These are phyloP conservation scores for Teleogryllus occipitalis DNA, from an alignment of 1,140 invertebrate genomes.

Conservation along the genomic window DNA sequence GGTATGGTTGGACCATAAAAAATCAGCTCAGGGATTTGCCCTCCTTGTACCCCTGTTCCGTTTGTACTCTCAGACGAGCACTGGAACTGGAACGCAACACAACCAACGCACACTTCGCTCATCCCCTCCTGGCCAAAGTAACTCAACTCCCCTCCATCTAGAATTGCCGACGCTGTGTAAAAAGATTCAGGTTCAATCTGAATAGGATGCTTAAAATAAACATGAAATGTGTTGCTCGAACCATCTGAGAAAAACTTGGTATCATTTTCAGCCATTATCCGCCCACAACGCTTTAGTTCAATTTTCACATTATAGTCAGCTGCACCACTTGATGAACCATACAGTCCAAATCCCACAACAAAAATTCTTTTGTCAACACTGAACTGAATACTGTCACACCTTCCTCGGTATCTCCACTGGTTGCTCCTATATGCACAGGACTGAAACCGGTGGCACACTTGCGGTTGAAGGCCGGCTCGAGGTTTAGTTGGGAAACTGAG, in stretches of 20 bases:
- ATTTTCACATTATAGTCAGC: conserved; percentile 87
- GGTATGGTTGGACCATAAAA: conserved; percentile 70
- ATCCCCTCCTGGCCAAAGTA: conserved; percentile 92
- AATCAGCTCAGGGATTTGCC: conserved; percentile 88
- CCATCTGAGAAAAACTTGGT: conserved; percentile 91
- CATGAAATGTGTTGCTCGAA: conserved; percentile 86
- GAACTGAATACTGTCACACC: conserved; percentile 89
- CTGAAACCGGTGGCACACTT: conserved; percentile 90
- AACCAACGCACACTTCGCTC: conserved; percentile 82
- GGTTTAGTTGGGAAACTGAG: conserved; percentile 72
- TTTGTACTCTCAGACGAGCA: conserved; percentile 92
- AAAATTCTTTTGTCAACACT: conserved; percentile 87
- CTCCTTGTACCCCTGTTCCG: conserved; percentile 87
- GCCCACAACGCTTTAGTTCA: conserved; percentile 75
- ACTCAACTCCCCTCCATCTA: conserved; percentile 84
- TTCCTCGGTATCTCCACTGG: conserved; percentile 86
- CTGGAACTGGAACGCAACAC: conserved; percentile 88
- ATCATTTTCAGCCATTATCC: conserved; percentile 78
- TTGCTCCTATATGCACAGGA: conserved; percentile 93
- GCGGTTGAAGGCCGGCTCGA: conserved; percentile 76
- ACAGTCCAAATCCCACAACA: conserved; percentile 86
- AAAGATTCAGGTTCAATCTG: conserved; percentile 79
- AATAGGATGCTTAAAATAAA: conserved; percentile 87
- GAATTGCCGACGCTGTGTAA: conserved; percentile 81
- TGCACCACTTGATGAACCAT: conserved; percentile 84